Evolutionary conservation across 2,113 vertebrate genomes (phyloP), one percentile per base, ranked within the genome.

Genomic region (Ophiodon elongatus): DNA sequence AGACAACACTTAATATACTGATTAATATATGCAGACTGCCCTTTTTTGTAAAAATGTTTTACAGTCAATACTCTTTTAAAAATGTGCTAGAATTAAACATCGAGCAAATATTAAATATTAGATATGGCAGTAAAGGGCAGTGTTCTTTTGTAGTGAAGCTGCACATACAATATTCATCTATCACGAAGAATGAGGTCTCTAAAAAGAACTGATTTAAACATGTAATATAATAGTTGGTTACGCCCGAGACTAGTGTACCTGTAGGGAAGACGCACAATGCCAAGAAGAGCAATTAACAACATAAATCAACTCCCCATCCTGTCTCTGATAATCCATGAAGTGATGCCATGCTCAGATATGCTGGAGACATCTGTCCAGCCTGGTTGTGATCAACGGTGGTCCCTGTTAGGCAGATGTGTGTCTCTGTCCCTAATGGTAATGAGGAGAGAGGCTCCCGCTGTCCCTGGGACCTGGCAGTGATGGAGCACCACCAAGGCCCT

Each of bases 401-500:
- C 57, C 54, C 67, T 68, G 70, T 85, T 84, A 69, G 78, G 73
- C n/a, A 80, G 89, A 90, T 78, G 76, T 88, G 75, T 63, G 72
- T 62, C 69, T 37, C 56, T 27, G 43, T 75, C 25, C 23, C 83
- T 79, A 83, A 74, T 67, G 71, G 67, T 59, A 60, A 63, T 73
- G 83, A 79, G 66, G 76, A 45, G 35, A 60, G 62, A 84, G 45
- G 75, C 65, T 75, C 65, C 79, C 57, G 11, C 83, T 83, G 79
- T 90, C 84, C 82, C 84, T 76, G 76, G 56, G 78, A 79, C 52
- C 33, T 73, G 76, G 79, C 76, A 71, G 78, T 93, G 87, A 93
- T 87, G 67, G 86, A 94, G 83, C 76, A 23, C 17, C 21, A 64
- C 80, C 56, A 71, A 56, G 59, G 47, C 8, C 54, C 71, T 82